Evolutionary conservation across 1,140 invertebrate species (phyloP).

Genomic region (Zaprionus inermis): DNA sequence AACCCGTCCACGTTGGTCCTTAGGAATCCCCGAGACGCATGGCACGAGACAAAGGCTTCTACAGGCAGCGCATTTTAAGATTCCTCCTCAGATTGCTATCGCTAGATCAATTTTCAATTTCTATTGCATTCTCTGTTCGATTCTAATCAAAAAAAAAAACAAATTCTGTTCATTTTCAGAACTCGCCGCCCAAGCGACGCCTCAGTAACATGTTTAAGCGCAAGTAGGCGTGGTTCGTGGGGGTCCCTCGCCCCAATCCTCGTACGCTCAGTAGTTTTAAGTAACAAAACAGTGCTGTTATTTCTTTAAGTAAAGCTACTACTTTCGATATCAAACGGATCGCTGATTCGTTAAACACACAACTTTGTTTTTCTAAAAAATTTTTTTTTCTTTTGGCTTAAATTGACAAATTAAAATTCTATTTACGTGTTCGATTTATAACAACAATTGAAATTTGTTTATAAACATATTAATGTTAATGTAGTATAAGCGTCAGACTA

Average conservation of each 20-base stretch:
- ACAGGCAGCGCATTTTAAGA: conserved; percentile 15
- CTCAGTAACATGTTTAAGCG: conserved; percentile 82
- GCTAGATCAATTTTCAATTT: not conserved
- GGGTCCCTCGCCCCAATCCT: not conserved
- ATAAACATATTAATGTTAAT: conserved; percentile 3
- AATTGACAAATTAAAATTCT: not conserved
- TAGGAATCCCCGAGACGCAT: too few relatives aligned
- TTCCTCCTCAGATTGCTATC: not conserved
- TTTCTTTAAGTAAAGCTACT: not conserved
- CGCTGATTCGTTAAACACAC: not conserved
- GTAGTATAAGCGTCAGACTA: not conserved
- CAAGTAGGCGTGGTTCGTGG: conserved; percentile 53
- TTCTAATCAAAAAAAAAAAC: not conserved
- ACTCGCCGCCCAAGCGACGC: conserved; percentile 76
- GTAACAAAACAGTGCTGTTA: not conserved
- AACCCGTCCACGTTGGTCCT: not conserved
- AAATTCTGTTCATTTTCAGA: conserved; percentile 65
- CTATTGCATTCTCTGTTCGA: conserved; percentile 8
- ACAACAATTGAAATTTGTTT: not conserved
- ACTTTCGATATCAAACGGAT: not conserved
- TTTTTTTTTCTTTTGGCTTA: conserved; percentile 6
- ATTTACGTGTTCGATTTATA: not conserved
- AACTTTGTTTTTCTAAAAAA: not conserved
- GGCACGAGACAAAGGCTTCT: not conserved
- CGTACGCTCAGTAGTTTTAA: not conserved